Evolutionary conservation across 2,888 invertebrate species (phyloP).

Genomic region (Ephialtes manifestator): DNA sequence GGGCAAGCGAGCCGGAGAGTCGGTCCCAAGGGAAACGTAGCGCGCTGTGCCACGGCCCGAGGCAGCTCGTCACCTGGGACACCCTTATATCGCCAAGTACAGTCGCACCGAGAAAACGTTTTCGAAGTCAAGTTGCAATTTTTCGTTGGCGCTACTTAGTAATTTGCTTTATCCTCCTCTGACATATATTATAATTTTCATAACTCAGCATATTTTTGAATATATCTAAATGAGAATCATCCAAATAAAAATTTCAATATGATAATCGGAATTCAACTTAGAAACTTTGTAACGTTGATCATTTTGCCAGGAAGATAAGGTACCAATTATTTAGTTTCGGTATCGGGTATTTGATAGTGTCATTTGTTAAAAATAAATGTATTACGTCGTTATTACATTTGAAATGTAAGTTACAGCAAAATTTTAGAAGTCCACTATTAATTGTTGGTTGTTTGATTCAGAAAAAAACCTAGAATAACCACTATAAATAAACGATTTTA

Average conservation of each 20-base stretch:
- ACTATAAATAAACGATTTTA: no score
- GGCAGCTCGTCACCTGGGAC: constrained; percentile 85
- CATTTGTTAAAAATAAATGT: no score
- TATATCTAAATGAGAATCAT: neutral
- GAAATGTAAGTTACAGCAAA: no score
- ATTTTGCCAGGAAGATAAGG: neutral
- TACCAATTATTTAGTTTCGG: neutral
- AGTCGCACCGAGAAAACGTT: constrained; percentile 82
- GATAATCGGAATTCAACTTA: neutral
- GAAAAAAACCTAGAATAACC: no score
- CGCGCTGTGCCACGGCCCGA: constrained; percentile 83
- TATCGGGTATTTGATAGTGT: no score
- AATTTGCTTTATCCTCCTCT: neutral
- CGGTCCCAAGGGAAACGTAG: constrained; percentile 83
- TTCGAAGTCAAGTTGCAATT: constrained; percentile 74
- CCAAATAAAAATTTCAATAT: neutral
- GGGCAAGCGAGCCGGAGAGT: constrained; percentile 75
- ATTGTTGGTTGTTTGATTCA: no score
- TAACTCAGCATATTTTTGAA: neutral
- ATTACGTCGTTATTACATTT: no score
- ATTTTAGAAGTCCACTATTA: no score
- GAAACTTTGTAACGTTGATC: neutral
- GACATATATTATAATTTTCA: neutral
- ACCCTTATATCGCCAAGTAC: constrained; percentile 84
- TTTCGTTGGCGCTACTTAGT: constrained; percentile 28